Evolutionary conservation across 2,888 invertebrate species (phyloP).

Genomic region (Folsomia manolachei): DNA sequence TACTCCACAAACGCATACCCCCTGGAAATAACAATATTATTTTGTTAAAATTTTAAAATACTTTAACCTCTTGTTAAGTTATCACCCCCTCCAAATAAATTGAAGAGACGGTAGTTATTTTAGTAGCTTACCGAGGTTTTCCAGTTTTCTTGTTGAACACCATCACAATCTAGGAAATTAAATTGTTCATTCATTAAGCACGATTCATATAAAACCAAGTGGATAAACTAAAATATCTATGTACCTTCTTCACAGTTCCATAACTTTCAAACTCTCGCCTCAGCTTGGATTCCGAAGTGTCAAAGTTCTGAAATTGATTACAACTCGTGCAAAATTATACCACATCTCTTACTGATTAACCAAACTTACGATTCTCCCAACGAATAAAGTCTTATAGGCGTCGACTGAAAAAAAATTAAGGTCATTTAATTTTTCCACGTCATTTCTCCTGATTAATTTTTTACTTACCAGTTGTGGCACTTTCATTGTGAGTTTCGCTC

Average conservation of each 20-base stretch:
- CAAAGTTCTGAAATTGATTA: slow-evolving; percentile 78
- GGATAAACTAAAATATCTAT: slow-evolving; percentile 46
- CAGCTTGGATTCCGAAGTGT: slow-evolving; percentile 96
- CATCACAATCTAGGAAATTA: slow-evolving; percentile 73
- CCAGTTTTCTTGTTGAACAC: slow-evolving; percentile 80
- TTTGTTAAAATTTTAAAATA: neutral
- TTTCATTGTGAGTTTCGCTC: slow-evolving; percentile 81
- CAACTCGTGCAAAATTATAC: too few relatives aligned
- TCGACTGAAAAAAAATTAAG: too few relatives aligned
- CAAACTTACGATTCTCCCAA: slow-evolving; percentile 87
- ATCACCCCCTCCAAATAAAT: too few relatives aligned
- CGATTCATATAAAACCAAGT: neutral
- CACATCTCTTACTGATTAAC: too few relatives aligned
- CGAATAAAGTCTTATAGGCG: slow-evolving; percentile 95
- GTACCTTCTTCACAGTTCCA: slow-evolving; percentile 95
- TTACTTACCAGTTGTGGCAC: slow-evolving; percentile 78
- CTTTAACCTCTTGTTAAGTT: too few relatives aligned
- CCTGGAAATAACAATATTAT: slow-evolving; percentile 17
- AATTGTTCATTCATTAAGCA: neutral
- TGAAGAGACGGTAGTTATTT: too few relatives aligned
- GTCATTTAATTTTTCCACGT: too few relatives aligned
- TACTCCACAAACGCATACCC: slow-evolving; percentile 99
- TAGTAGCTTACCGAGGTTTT: slow-evolving; percentile 74
- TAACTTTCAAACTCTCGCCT: slow-evolving; percentile 97
- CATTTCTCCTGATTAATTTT: too few relatives aligned